Conservation (phyloP, 2,113 vertebrate genomes). For the Ranitomeya variabilis region DNA sequence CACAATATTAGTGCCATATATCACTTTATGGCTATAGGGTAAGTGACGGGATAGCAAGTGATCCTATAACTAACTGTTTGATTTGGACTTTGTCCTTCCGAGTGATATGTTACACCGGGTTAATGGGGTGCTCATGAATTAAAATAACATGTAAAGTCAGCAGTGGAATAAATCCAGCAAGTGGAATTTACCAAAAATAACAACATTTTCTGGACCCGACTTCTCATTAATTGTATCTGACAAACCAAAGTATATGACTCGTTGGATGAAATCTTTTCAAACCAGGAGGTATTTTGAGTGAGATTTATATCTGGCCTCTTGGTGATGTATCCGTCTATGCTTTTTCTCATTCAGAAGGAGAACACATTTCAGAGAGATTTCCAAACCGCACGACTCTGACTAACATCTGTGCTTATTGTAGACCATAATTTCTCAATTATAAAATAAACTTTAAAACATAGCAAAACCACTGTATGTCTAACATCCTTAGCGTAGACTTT, state of each 20-base stretch:
- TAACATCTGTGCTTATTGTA: slow-evolving; percentile 55
- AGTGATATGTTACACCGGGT: slow-evolving; percentile 50
- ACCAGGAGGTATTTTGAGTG: slow-evolving; percentile 45
- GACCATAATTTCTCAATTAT: slow-evolving; percentile 49
- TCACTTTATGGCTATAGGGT: slow-evolving; percentile 43
- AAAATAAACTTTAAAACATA: slow-evolving; percentile 52
- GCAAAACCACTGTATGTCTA: slow-evolving; percentile 48
- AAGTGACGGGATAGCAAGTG: slow-evolving; percentile 31
- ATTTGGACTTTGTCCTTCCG: slow-evolving; percentile 39
- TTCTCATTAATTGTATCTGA: slow-evolving; percentile 57
- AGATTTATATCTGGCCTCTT: slow-evolving; percentile 50
- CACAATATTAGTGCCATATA: slow-evolving; percentile 43
- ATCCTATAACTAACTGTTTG: slow-evolving; percentile 46
- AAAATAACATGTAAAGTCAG: slow-evolving; percentile 57
- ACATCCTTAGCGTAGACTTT: slow-evolving; percentile 26
- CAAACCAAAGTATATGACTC: slow-evolving; percentile 47
- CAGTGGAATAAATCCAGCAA: slow-evolving; percentile 49
- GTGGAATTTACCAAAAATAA: slow-evolving; percentile 55
- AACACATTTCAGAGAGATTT: slow-evolving; percentile 39
- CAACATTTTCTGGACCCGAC: slow-evolving; percentile 19
- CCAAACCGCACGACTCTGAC: slow-evolving; percentile 48
- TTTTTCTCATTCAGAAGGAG: slow-evolving; percentile 51
- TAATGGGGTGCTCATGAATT: slow-evolving; percentile 55
- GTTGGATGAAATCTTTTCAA: slow-evolving; percentile 33
- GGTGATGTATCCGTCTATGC: slow-evolving; percentile 43